These are phyloP conservation scores for Lycocorax pyrrhopterus DNA, from an alignment of 2,113 vertebrate species.

Conservation along the genomic window DNA sequence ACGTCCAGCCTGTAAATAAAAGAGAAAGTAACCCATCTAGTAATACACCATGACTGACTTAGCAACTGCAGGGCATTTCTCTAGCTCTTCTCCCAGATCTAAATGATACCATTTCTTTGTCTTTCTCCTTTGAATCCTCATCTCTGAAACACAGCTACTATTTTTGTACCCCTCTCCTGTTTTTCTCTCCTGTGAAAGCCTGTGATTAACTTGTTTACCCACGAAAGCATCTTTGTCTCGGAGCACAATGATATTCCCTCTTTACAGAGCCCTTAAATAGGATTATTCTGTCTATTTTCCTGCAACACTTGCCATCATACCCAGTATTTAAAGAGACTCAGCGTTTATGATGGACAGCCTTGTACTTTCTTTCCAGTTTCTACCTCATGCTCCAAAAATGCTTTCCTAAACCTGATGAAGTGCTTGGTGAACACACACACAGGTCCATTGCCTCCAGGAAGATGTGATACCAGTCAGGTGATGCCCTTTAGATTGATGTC, in stretches of 20 bases:
- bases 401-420: background rate
- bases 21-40: background rate
- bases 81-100: background rate
- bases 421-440: background rate
- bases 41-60: background rate
- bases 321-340: background rate
- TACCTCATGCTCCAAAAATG: background rate
- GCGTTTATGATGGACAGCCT: background rate
- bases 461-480: background rate
- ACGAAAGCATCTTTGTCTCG: background rate
- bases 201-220: slow-evolving; percentile 47
- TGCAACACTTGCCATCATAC: background rate
- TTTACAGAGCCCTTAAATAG: background rate
- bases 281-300: slow-evolving; percentile 11
- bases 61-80: background rate
- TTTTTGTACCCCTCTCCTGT: background rate
- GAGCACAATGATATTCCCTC: background rate
- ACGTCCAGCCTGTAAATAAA: background rate
- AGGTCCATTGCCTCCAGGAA: background rate
- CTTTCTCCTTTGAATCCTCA: background rate
- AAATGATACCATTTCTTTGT: background rate
- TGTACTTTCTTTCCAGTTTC: background rate
- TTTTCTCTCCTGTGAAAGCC: background rate
- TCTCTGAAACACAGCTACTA: background rate
- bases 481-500: background rate